Conservation (phyloP, 64 coral and sea anemone species). For the Cladopsammia gracilis region DNA sequence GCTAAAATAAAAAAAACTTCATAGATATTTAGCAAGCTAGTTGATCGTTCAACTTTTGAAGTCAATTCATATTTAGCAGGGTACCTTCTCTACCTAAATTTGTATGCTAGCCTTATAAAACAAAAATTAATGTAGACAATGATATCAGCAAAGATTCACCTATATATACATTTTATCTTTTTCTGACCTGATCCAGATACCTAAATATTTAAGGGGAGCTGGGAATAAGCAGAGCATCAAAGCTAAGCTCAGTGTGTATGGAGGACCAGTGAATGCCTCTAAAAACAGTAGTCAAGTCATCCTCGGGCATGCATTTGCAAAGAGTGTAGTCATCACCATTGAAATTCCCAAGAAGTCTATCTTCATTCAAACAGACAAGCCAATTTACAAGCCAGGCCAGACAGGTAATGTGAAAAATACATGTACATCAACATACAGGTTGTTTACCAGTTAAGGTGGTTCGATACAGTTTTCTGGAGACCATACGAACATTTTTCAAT, state of each 20-base stretch:
- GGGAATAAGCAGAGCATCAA: background rate
- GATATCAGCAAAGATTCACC: too few species aligned
- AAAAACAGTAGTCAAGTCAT: too few species aligned
- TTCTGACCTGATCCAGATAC: background rate
- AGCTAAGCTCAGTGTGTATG: constrained; percentile 16
- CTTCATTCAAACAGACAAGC: constrained; percentile 78
- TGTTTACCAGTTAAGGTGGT: background rate
- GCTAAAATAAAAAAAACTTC: too few species aligned
- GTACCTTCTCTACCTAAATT: too few species aligned
- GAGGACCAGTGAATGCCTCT: background rate
- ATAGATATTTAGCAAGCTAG: too few species aligned
- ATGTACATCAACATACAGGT: background rate
- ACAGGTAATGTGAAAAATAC: constrained; percentile 28
- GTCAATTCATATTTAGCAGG: too few species aligned
- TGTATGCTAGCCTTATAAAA: too few species aligned
- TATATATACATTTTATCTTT: background rate
- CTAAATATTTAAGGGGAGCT: background rate
- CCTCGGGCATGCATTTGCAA: background rate
- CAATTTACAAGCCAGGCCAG: constrained; percentile 77
- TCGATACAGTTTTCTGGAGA: too few species aligned
- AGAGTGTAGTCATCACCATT: constrained; percentile 18
- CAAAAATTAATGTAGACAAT: too few species aligned
- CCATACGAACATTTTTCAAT: too few species aligned
- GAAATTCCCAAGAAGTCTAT: constrained; percentile 28
- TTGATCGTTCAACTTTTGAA: too few species aligned